Evolutionary conservation across 2,797 vertebrate genomes (phyloP), one percentile per base, ranked within the genome.

Genomic region (Trachurus trachurus): DNA sequence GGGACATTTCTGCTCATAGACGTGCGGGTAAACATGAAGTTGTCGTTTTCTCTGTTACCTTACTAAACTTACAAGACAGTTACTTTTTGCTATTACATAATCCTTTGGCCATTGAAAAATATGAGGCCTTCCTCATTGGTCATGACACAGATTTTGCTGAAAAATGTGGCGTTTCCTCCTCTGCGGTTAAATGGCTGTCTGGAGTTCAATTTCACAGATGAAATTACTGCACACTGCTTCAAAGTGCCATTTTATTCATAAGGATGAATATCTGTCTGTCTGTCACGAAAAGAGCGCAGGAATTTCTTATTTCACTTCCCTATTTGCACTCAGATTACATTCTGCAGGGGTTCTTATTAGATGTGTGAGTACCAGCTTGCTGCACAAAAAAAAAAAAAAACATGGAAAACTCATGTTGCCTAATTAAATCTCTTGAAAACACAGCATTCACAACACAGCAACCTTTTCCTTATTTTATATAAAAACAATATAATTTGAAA

Each of bases 401-500:
- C 67, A 81, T 9, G 37, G 65, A 54, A 70, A 68, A 81, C 69
- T 61, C 60, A 60, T 3, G 73, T 66, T 34, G 57, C 60, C 66
- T 69, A 54, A 62, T 68, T 52, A 82, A 87, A 84, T 59, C 58
- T 82, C 71, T 81, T 73, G 84, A 87, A 92, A 90, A 93, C 87
- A 93, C 86, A 92, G 82, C 89, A 87, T 90, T 91, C 93, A 93
- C 88, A 92, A 92, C 91, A 93, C 90, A 88, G 89, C 88, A 90
- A 90, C 88, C 81, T 92, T 95, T 95, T 88, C 95, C 95, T 96
- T 95, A 95, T 96, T 97, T 98, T 97, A 97, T 98, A 98, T 93
- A 94, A 98, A 96, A 96, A 97, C 95, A 97, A 97, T 96, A 97
- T 96, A 95, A 96, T 98, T 97, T 97, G 95, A 98, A 98, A 99